phyloP scores from a whole-genome alignment of 2,888 invertebrate genomes.

The Pseudococcus jackbeardsleyi region DNA sequence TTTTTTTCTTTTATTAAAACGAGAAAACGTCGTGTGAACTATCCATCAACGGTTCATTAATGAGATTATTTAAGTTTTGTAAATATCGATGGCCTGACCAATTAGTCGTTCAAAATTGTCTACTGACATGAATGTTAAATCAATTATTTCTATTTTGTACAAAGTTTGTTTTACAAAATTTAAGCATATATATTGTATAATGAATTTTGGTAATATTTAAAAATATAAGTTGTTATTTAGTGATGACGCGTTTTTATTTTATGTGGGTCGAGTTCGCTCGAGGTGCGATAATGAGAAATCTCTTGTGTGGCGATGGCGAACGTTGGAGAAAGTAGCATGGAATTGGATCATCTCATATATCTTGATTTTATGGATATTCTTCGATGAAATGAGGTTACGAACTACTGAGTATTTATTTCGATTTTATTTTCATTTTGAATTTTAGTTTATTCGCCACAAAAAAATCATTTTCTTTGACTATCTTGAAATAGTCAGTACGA shows the following conservation, averaged over 20 bases:
- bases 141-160: conserved; percentile 64
- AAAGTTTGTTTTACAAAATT: conserved; percentile 64
- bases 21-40: conserved; percentile 25
- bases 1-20: conserved; percentile 40
- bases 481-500: no score
- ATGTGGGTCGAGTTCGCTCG: background rate
- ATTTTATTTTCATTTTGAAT: no score
- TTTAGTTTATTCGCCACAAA: no score
- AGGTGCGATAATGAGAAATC: no score
- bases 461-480: no score
- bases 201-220: conserved; percentile 65
- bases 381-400: no score
- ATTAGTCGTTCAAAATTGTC: conserved; percentile 64
- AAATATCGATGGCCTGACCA: conserved; percentile 60
- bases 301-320: no score
- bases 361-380: no score
- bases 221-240: conserved; percentile 65
- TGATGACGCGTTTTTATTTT: conserved; percentile 40
- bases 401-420: no score
- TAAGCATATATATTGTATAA: conserved; percentile 63
- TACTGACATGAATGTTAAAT: conserved; percentile 63
- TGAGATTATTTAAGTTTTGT: conserved; percentile 37
- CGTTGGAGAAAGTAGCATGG: no score
- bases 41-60: conserved; percentile 30
- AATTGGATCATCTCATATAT: no score